Conservation (phyloP, 2,888 invertebrate genomes). For the Lycophotia porphyrea region DNA sequence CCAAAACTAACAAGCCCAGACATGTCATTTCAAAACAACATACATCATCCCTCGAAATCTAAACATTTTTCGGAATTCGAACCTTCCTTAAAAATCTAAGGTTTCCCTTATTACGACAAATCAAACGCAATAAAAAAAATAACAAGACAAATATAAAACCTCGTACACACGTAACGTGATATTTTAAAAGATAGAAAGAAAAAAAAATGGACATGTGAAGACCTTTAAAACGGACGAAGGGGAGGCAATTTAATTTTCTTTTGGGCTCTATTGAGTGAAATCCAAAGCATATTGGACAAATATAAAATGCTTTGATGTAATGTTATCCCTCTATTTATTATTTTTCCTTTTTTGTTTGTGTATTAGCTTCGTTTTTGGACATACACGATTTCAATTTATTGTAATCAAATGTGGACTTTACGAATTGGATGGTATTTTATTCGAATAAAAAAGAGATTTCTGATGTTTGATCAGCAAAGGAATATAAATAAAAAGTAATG, state of each 20-base stretch:
- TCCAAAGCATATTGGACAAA: slow-evolving; percentile 87
- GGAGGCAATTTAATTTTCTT: slow-evolving; percentile 87
- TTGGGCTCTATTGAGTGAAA: slow-evolving; percentile 86
- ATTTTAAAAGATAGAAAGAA: slow-evolving; percentile 81
- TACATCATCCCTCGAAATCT: slow-evolving; percentile 33
- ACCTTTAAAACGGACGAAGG: slow-evolving; percentile 85
- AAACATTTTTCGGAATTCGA: slow-evolving; percentile 52
- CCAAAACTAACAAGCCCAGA: slow-evolving; percentile 28
- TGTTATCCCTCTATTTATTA: slow-evolving; percentile 76
- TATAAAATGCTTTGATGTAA: slow-evolving; percentile 87
- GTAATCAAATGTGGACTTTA: slow-evolving; percentile 34
- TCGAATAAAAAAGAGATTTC: neutral
- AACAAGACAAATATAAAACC: slow-evolving; percentile 82
- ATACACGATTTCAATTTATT: slow-evolving; percentile 37
- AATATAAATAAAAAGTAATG: neutral
- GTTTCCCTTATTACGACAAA: slow-evolving; percentile 80
- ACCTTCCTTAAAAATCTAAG: slow-evolving; percentile 72
- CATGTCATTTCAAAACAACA: slow-evolving; percentile 32
- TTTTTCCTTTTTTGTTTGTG: slow-evolving; percentile 71
- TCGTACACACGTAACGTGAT: slow-evolving; percentile 82
- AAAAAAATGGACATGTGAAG: slow-evolving; percentile 80
- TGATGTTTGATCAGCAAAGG: neutral
- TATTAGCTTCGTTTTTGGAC: slow-evolving; percentile 75
- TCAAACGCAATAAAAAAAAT: slow-evolving; percentile 79
- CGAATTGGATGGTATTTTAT: slow-evolving; percentile 9